Conservation (phyloP, 1,140 invertebrate species). For the Eumeta japonica region DNA sequence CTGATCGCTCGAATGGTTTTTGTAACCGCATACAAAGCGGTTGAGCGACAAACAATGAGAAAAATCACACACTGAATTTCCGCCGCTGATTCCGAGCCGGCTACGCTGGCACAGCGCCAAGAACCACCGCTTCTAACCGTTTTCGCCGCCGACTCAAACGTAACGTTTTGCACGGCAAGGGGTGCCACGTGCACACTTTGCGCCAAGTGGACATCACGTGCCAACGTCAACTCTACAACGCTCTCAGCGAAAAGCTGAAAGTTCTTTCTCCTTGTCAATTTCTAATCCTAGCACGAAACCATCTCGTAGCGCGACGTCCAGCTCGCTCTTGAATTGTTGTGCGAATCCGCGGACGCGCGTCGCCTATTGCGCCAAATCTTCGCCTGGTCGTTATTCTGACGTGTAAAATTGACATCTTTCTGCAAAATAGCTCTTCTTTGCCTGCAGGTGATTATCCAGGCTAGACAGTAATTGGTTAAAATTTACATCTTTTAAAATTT, state of each 20-base stretch:
- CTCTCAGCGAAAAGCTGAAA: slow-evolving; percentile 6
- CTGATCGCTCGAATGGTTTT: slow-evolving; percentile 5
- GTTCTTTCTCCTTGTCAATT: slow-evolving; percentile 6
- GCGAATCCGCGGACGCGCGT: too few species aligned
- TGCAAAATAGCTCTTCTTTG: too few species aligned
- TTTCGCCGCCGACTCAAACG: neutral
- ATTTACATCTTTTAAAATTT: too few species aligned
- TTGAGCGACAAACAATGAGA: too few species aligned
- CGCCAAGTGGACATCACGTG: slow-evolving; percentile 2
- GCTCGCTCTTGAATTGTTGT: slow-evolving; percentile 3
- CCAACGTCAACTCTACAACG: slow-evolving; percentile 2
- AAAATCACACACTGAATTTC: neutral
- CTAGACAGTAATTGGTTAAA: too few species aligned
- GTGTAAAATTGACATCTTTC: too few species aligned
- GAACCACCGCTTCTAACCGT: too few species aligned
- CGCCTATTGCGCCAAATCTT: neutral
- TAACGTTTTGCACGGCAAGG: neutral
- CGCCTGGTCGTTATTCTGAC: neutral
- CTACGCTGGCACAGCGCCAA: neutral
- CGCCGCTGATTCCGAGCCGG: neutral
- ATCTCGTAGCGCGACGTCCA: slow-evolving; percentile 3
- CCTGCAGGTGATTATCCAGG: too few species aligned
- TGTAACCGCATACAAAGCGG: slow-evolving; percentile 1
- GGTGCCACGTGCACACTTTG: slow-evolving; percentile 4
- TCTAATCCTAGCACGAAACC: slow-evolving; percentile 6